These are phyloP conservation scores for Druon quercuslanigerum DNA, from an alignment of 1,140 invertebrate genomes.

Conservation along the genomic window DNA sequence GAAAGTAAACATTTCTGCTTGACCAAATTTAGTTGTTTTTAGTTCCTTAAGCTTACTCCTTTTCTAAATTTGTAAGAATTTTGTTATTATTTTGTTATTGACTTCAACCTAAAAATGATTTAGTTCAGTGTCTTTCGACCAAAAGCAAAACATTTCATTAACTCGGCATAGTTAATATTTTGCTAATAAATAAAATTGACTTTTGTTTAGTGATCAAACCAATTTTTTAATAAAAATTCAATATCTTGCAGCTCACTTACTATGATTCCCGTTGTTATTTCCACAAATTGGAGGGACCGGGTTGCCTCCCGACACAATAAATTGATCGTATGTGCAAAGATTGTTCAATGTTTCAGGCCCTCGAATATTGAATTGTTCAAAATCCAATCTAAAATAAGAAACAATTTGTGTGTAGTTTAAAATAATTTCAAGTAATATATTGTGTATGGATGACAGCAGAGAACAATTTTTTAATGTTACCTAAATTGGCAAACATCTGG, in stretches of 20 bases:
- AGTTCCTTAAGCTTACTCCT: too few species aligned
- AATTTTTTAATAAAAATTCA: background rate
- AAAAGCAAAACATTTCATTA: too few species aligned
- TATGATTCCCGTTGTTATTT: slow-evolving; percentile 87
- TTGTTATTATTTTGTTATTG: too few species aligned
- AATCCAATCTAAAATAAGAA: slow-evolving; percentile 81
- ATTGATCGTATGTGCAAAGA: slow-evolving; percentile 88
- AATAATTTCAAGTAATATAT: too few species aligned
- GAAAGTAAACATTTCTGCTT: too few species aligned
- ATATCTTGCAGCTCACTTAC: slow-evolving; percentile 80
- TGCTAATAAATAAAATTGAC: too few species aligned
- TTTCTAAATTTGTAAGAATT: too few species aligned
- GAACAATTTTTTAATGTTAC: slow-evolving; percentile 66
- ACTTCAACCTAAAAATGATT: too few species aligned
- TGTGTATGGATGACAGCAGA: background rate
- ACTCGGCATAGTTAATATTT: too few species aligned
- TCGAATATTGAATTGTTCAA: slow-evolving; percentile 83
- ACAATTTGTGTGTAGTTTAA: background rate
- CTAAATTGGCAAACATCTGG: slow-evolving; percentile 88
- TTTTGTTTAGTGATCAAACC: too few species aligned
- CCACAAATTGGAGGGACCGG: slow-evolving; percentile 89
- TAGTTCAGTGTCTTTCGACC: too few species aligned
- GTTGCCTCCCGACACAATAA: slow-evolving; percentile 88
- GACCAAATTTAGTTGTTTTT: too few species aligned
- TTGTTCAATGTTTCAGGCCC: slow-evolving; percentile 86